Base-by-base conservation (phyloP, 2,888 invertebrate species). In the Andrena chrysosceles region DNA sequence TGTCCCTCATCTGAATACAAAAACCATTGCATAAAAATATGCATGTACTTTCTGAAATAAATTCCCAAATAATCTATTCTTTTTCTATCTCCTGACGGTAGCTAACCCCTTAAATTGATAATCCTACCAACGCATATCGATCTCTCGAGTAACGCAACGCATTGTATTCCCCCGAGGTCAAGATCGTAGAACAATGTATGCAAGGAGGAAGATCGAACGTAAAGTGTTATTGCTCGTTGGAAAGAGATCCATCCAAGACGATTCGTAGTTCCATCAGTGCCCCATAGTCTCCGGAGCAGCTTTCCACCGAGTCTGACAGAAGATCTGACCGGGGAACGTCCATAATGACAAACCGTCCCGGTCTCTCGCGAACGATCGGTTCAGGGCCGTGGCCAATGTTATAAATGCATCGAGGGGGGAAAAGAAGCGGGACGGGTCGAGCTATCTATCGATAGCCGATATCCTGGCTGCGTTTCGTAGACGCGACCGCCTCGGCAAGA, bases 321-420 rank as follows among this genome's bases (percentile, higher is more conserved):
- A 70, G 79, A 80, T 77, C 54, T 29, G 31, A 16, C 52, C 48
- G 20, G 35, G 20, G 77, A 78, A 49, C 64, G 70, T 60, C 62
- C 79, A 68, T 81, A 81, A 81, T 79, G 87, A 87, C 87, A 85
- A 86, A 88, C 88, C 84, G 86, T 81, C 72, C 56, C 59, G 77
- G 81, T 76, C 80, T 79, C 81, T 73, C 75, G 84, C 89, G 81
- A 80, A 74, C 80, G 82, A 63, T 76, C 84, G 84, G 87, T 88
- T 85, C 86, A 85, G 85, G 80, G 78, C 87, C 87, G 89, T 89
- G 81, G 87, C 89, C 87, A 87, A 89, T 89, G 87, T 87, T 90
- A 90, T 89, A 89, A 90, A 90, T 90, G 90, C 90, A 83, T 87
- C 87, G 68, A 64, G 69, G 49, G 60, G 16, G 35, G 81, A 76